Conservation (phyloP, 2,888 invertebrate genomes). For the Lissocephala sabroskyi region DNA sequence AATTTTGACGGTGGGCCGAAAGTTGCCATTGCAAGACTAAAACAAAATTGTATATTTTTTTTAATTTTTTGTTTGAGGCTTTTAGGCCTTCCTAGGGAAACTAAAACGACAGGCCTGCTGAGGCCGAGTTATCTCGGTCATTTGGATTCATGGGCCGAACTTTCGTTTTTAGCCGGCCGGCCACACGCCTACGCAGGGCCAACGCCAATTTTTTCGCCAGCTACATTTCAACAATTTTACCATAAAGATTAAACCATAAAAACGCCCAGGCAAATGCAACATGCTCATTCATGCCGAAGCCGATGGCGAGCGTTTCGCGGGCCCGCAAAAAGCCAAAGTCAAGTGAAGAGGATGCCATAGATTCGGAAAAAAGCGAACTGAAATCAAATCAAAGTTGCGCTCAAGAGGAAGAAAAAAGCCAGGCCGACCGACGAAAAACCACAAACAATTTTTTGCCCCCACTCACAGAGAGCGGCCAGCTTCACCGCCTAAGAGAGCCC, state of each 20-base stretch:
- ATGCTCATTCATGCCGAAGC: conserved; percentile 22
- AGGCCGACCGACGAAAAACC: conserved; percentile 42
- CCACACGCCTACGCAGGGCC: conserved; percentile 4
- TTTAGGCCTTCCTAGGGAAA: no score
- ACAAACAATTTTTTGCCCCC: conserved; percentile 51
- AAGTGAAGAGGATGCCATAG: conserved; percentile 10
- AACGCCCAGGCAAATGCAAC: conserved; percentile 4
- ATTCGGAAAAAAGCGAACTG: conserved; percentile 38
- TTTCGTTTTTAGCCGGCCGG: conserved; percentile 23
- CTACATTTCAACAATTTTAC: not conserved
- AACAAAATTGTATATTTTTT: no score
- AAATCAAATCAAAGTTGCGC: conserved; percentile 49
- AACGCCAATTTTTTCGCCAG: no score
- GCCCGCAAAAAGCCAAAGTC: conserved; percentile 15
- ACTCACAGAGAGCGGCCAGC: conserved; percentile 1
- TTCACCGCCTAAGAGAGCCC: not conserved
- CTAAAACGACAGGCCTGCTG: no score
- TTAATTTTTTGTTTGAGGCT: no score
- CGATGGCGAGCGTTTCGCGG: no score
- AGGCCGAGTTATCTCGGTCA: no score
- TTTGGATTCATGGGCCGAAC: no score
- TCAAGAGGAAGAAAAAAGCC: conserved; percentile 33
- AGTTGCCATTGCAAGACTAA: no score
- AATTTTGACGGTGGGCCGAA: no score
- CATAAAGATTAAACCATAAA: not conserved